These are phyloP conservation scores for Acheta domesticus DNA, from an alignment of 2,888 invertebrate species.

Conservation along the genomic window DNA sequence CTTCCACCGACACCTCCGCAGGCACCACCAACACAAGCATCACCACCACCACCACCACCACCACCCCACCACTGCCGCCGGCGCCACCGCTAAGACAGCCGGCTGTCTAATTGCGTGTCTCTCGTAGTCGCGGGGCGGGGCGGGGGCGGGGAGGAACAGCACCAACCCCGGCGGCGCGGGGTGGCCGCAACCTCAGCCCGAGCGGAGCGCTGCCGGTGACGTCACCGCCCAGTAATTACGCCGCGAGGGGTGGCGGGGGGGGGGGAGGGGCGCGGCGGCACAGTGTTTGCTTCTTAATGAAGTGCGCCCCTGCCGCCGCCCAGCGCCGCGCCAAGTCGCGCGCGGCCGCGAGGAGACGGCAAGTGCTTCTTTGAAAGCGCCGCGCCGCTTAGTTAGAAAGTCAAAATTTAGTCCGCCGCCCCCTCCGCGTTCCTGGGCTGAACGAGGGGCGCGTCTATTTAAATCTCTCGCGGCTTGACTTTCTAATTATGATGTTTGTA, in stretches of 20 bases:
- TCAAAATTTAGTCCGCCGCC: background rate
- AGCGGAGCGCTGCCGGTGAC: background rate
- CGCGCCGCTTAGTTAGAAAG: background rate
- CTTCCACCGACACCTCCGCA: too few species aligned
- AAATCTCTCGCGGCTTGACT: background rate
- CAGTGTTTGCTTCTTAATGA: background rate
- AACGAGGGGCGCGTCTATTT: background rate
- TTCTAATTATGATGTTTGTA: background rate
- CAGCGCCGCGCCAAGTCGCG: background rate
- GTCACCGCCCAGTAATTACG: constrained; percentile 6
- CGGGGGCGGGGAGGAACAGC: too few species aligned
- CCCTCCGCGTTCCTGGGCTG: background rate
- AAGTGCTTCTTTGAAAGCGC: background rate
- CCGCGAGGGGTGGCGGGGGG: background rate
- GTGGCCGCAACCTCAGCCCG: background rate
- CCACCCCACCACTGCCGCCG: too few species aligned
- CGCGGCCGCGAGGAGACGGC: background rate
- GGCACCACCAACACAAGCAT: too few species aligned
- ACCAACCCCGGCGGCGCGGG: too few species aligned
- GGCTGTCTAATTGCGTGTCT: too few species aligned
- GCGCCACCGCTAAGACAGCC: too few species aligned
- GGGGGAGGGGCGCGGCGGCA: background rate
- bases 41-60: too few species aligned
- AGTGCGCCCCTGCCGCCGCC: background rate
- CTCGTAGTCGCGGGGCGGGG: too few species aligned